A percentile compares a stretch with the other conserved stretches of the same genome.
phyloP scores from a whole-genome alignment of 2,113 vertebrate genomes.

The Oenanthe melanoleuca region DNA sequence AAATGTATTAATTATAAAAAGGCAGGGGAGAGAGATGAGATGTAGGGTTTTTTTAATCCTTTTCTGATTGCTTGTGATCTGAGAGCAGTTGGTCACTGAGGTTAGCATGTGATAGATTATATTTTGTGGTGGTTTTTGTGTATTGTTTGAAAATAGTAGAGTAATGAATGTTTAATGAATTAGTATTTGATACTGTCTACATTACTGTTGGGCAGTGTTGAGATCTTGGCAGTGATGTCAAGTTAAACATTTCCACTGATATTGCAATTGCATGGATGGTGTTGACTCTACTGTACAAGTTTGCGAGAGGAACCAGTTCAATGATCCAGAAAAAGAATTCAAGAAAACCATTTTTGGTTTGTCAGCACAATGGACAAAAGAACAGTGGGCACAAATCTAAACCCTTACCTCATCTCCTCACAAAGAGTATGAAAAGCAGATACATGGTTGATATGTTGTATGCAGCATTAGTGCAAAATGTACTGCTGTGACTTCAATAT shows the following conservation, averaged over 20 bases:
- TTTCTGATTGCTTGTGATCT: background rate
- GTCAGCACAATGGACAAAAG: background rate
- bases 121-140: background rate
- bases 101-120: background rate
- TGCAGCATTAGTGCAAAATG: background rate
- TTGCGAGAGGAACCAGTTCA: background rate
- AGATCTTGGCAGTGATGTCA: background rate
- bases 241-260: background rate
- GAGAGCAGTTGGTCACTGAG: background rate
- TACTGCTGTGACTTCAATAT: background rate
- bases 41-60: background rate
- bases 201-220: background rate
- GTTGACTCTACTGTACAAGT: background rate
- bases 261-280: background rate
- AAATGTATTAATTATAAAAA: background rate
- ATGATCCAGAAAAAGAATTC: background rate
- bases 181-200: background rate
- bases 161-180: background rate
- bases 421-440: background rate
- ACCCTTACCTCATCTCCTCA: background rate
- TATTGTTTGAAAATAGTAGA: constrained; percentile 24
- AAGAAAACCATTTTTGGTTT: background rate
- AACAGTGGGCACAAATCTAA: background rate
- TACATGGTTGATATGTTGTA: background rate
- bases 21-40: too few relatives aligned